Conservation (phyloP, 2,888 invertebrate species). For the Platycnemis pennipes region DNA sequence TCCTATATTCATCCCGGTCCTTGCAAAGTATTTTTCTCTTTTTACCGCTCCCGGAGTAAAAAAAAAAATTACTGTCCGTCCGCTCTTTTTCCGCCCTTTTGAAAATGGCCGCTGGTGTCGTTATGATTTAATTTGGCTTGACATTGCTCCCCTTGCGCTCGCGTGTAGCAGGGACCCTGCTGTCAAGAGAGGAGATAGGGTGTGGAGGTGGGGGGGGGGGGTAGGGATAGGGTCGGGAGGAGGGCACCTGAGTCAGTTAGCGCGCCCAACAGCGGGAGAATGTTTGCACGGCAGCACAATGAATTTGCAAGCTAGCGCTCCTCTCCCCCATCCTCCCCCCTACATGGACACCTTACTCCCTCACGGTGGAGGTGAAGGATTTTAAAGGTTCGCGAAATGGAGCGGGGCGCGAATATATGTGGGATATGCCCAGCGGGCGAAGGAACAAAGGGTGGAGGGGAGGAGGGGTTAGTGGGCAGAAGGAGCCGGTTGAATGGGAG, state of each 20-base stretch:
- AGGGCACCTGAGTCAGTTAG: conserved; percentile 10
- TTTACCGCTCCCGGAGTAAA: not conserved
- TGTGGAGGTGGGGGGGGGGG: not conserved
- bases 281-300: conserved; percentile 50
- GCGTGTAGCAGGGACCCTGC: not conserved
- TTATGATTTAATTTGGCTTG: conserved; percentile 67
- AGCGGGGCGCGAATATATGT: not conserved
- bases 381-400: conserved; percentile 13
- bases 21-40: not conserved
- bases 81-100: conserved; percentile 8
- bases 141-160: conserved; percentile 10
- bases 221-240: not conserved
- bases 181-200: conserved; percentile 29
- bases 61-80: not conserved
- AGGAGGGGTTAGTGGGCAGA: not conserved
- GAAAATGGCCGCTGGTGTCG: conserved; percentile 59
- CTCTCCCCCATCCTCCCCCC: too few relatives aligned
- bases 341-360: not conserved
- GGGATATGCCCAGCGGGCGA: not conserved
- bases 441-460: not conserved
- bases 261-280: not conserved
- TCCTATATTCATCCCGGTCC: not conserved
- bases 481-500: not conserved
- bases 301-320: conserved; percentile 37
- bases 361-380: not conserved